Evolutionary conservation across 2,797 vertebrate genomes (phyloP), one percentile per base, ranked within the genome.

Genomic region (Ctenochaetus hawaiiensis): DNA sequence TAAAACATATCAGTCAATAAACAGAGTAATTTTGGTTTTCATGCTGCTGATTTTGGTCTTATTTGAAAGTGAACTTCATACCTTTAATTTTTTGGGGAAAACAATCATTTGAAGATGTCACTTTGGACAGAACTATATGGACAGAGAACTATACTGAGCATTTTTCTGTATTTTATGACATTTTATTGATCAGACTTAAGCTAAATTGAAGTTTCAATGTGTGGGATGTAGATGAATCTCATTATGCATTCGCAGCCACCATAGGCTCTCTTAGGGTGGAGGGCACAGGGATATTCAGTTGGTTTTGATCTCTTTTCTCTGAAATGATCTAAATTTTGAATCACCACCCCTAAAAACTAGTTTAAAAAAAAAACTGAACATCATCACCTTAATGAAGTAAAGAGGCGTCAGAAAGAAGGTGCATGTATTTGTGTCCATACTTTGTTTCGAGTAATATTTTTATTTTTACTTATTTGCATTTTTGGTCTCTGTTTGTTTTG

Each of bases 401-500:
- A 30, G 26, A n/a, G 11, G 20, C 14, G 41, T 52, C 10, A 9
- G 8, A 51, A 14, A n/a, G 8, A 23, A 48, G 16, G 8, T 34
- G 8, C 10, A 11, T 51, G n/a, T 57, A 14, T 52, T 49, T 20
- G 1, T 62, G n/a, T 54, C 6, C 7, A 6, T 17, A 16, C 22
- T 61, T 37, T 17, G 8, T 18, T 18, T 11, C 20, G 23, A 61
- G 16, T n/a, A 8, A 61, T 16, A 8, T 16, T 30, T 20, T 17
- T 1, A 34, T 49, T 34, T 22, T 56, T 39, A 18, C 30, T 43
- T 5, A 47, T 80, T 56, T 1, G 12, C 6, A 16, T 18, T 2
- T 22, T 53, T 23, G 72, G 13, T 57, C 39, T 83, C 11, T 47
- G 1, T 81, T 8, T 72, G 22, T 69, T 30, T 58, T 63, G 71